Base-by-base conservation (phyloP, 1,140 invertebrate genomes). In the Araneus ventricosus region DNA sequence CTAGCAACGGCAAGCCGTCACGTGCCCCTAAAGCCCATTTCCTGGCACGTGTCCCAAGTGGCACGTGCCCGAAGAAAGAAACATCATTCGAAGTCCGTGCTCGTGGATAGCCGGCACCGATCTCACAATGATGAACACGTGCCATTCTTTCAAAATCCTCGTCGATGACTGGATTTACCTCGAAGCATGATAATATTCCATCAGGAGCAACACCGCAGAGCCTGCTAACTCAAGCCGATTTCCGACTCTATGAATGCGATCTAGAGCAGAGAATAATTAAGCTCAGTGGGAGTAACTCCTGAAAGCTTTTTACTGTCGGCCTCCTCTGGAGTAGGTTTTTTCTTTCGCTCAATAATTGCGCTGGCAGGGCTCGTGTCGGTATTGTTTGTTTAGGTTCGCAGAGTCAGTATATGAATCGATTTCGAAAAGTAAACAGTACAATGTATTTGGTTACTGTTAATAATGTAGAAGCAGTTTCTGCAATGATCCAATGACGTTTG, bases 1-100 rank as follows among this genome's bases (percentile, higher is more conserved):
- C 45, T 80, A 80, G 88, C 88, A 90, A 90, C 88, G 88, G 52
- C 88, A 90, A 80, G 27, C 17, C 30, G 70, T 37, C 70, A 90
- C 88, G 88, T 90, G 88, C 41, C 34, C 37, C 27, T 80, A 57
- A 59, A 80, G 34, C 88, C 88, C 75, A 59, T 90, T 90, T 90
- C 88, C 70, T 34, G 61, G n/a, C 88, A 89, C 88, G 88, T 79
- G 88, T 17, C 24, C 67, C 10, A 24, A 14, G 24, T 10, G 84
- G 52, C 85, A 63, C 85, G 85, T 90, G 88, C 27, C 70, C 14
- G 4, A 52, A 80, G 75, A 80, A 90, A 57, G 70, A n/a, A 27
- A 39, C 24, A 41, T 70, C 45, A 67, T 70, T 37, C 75, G 24
- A 52, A 30, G 14, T 75, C 27, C 67, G 39, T 75, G 63, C 24